Evolutionary conservation across 2,797 vertebrate species (phyloP).

Genomic region (Dromococcyx pavoninus): DNA sequence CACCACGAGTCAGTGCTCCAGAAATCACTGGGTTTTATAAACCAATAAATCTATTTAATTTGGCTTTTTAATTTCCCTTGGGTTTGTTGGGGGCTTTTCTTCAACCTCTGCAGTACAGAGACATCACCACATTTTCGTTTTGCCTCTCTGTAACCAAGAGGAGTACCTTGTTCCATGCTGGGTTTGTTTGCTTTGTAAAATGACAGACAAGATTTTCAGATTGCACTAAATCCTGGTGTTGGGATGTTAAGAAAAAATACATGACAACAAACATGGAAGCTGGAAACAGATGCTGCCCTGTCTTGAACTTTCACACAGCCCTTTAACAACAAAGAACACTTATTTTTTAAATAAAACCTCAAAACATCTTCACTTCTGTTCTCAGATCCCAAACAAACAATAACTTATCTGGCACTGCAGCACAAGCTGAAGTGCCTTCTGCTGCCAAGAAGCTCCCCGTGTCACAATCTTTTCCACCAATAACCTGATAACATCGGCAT

Average conservation of each 20-base stretch:
- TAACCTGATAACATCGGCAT: background rate
- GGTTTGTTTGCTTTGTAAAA: background rate
- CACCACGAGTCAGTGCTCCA: slow-evolving; percentile 38
- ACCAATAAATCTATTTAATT: background rate
- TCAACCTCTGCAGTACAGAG: background rate
- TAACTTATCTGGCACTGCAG: background rate
- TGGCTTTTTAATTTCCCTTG: background rate
- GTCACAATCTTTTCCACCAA: background rate
- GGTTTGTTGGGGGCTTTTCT: background rate
- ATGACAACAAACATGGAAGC: background rate
- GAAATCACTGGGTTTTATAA: background rate
- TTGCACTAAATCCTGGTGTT: background rate
- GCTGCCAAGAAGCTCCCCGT: background rate
- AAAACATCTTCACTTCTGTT: background rate
- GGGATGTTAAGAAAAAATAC: background rate
- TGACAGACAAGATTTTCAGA: background rate
- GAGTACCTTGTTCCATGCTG: background rate
- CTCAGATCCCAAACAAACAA: background rate
- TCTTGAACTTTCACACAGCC: background rate
- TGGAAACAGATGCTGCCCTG: background rate
- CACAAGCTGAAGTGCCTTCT: background rate
- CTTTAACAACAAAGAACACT: background rate
- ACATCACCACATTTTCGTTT: background rate
- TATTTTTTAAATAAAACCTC: background rate
- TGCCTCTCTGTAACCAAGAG: background rate